Evolutionary conservation across 1,140 invertebrate genomes (phyloP).

Genomic region (Venustaconcha ellipsiformis): DNA sequence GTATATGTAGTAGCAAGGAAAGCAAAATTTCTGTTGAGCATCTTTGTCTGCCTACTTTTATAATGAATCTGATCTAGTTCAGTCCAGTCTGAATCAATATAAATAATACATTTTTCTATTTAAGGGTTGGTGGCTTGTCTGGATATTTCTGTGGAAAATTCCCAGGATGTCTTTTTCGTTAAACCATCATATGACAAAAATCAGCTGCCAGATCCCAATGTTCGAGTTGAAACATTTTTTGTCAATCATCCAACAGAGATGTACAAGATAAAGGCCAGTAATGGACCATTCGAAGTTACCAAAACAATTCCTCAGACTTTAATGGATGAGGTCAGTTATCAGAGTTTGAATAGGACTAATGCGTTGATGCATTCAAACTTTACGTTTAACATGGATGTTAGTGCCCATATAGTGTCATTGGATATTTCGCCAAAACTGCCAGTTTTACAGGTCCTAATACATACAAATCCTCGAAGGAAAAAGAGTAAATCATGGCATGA

Average conservation of each 20-base stretch:
- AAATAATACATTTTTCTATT: not conserved
- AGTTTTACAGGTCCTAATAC: conserved; percentile 26
- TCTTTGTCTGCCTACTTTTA: too few relatives aligned
- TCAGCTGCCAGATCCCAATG: conserved; percentile 14
- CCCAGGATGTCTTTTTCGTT: conserved; percentile 20
- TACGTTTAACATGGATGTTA: conserved; percentile 30
- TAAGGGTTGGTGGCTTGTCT: conserved; percentile 5
- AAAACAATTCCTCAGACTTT: conserved; percentile 15
- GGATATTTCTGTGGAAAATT: conserved; percentile 17
- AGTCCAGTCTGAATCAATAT: too few relatives aligned
- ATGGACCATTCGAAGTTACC: conserved; percentile 27
- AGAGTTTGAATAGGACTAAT: conserved; percentile 3
- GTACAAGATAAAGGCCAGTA: conserved; percentile 27
- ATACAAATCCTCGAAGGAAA: conserved; percentile 12
- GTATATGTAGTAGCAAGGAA: too few relatives aligned
- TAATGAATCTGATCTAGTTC: too few relatives aligned
- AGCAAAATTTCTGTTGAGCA: too few relatives aligned
- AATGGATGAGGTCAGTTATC: conserved; percentile 8
- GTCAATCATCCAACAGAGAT: conserved; percentile 27
- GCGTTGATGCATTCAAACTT: conserved; percentile 16
- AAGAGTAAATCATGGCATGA: not conserved
- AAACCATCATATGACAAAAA: conserved; percentile 25
- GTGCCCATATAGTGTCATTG: conserved; percentile 32
- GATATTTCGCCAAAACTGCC: conserved; percentile 35
- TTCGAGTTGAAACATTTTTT: conserved; percentile 20